phyloP scores from a whole-genome alignment of 2,113 vertebrate genomes.

The Eleginops maclovinus region DNA sequence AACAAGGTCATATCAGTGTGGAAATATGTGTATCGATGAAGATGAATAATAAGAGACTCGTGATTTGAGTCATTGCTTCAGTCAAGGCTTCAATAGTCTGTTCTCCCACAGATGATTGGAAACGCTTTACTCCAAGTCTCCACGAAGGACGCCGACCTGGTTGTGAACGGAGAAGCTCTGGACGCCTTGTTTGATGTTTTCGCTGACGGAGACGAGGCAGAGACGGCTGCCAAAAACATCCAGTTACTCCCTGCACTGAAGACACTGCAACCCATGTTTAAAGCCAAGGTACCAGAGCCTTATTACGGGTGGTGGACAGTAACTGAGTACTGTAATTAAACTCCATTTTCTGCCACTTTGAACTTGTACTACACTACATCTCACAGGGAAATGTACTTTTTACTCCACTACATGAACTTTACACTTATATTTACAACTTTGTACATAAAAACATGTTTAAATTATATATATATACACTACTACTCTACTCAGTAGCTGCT shows the following conservation, averaged over 20 bases:
- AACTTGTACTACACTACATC: too few relatives aligned
- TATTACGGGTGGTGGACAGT: background rate
- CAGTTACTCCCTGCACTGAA: conserved; percentile 88
- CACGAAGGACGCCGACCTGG: conserved; percentile 88
- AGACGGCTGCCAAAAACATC: conserved; percentile 88
- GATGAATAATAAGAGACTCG: too few relatives aligned
- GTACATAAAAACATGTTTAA: too few relatives aligned
- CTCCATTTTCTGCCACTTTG: too few relatives aligned
- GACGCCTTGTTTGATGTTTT: conserved; percentile 97
- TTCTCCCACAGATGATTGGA: conserved; percentile 88
- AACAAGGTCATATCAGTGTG: too few relatives aligned
- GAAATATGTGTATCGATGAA: too few relatives aligned
- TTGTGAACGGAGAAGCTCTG: conserved; percentile 93
- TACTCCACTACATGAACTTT: background rate
- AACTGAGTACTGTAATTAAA: too few relatives aligned
- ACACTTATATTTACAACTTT: too few relatives aligned
- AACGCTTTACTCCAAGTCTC: conserved; percentile 91
- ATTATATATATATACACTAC: too few relatives aligned
- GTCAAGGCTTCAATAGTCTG: too few relatives aligned
- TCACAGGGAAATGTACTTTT: background rate
- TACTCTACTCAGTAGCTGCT: too few relatives aligned
- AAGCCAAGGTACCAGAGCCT: conserved; percentile 86
- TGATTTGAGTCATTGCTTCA: too few relatives aligned
- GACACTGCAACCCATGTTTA: conserved; percentile 93
- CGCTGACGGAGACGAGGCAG: conserved; percentile 93